phyloP scores from a whole-genome alignment of 2,888 invertebrate genomes.

The Trichogramma evanescens region DNA sequence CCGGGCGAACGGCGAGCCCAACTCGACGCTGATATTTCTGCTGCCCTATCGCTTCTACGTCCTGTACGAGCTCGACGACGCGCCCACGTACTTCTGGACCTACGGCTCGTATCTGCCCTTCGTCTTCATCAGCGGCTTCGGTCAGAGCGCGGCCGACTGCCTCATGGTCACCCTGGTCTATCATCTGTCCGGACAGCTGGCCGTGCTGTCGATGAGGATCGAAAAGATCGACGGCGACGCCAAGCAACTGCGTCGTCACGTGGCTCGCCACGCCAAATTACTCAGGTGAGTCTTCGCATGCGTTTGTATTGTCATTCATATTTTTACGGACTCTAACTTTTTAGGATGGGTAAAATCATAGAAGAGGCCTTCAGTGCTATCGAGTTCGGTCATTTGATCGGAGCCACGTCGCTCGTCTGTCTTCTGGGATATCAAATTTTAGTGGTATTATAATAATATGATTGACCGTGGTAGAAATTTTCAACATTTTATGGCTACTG shows the following conservation, averaged over 20 bases:
- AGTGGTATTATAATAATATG: constrained; percentile 19
- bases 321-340: constrained; percentile 13
- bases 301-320: not conserved
- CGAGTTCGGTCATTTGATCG: constrained; percentile 27
- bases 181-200: constrained; percentile 34
- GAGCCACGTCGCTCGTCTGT: constrained; percentile 29
- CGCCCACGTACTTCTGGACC: constrained; percentile 28
- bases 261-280: constrained; percentile 28
- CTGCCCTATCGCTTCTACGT: constrained; percentile 36
- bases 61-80: constrained; percentile 32
- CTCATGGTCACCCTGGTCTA: constrained; percentile 33
- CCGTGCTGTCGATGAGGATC: constrained; percentile 30
- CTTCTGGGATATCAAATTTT: constrained; percentile 33
- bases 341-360: constrained; percentile 28
- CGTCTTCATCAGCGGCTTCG: constrained; percentile 31
- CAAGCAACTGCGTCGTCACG: constrained; percentile 24
- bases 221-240: constrained; percentile 23
- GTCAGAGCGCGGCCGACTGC: constrained; percentile 33
- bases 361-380: constrained; percentile 27
- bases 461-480: too few relatives aligned
- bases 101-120: constrained; percentile 33
- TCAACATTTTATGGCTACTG: too few relatives aligned
- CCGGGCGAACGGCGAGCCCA: not conserved
- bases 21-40: constrained; percentile 20
- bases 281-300: constrained; percentile 25